phyloP scores from a whole-genome alignment of 2,113 vertebrate species.

The Buteo buteo region DNA sequence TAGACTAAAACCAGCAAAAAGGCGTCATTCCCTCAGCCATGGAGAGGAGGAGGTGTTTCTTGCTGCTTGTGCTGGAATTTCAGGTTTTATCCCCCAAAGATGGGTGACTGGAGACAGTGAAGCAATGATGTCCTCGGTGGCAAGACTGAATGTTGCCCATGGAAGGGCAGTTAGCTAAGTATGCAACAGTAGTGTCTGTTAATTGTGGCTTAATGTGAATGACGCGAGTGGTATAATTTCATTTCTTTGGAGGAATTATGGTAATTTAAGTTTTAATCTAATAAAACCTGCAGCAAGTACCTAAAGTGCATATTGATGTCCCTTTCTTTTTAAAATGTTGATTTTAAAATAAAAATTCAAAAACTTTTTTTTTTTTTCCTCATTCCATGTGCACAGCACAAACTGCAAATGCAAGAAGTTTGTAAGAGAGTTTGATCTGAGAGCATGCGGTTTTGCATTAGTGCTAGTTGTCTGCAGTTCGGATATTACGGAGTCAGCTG shows the following conservation, averaged over 20 bases:
- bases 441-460: background rate
- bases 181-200: background rate
- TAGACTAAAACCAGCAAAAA: background rate
- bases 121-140: background rate
- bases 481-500: background rate
- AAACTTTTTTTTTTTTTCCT: too few species aligned
- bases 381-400: background rate
- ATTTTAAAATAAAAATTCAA: background rate
- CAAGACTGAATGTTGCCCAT: background rate
- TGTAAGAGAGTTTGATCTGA: background rate
- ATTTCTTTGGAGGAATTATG: background rate
- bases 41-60: background rate
- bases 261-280: background rate
- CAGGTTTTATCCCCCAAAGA: background rate
- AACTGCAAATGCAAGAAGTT: background rate
- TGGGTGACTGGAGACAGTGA: background rate
- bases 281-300: background rate
- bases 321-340: background rate
- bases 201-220: background rate
- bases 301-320: background rate
- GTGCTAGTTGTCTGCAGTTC: background rate
- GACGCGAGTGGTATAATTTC: background rate
- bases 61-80: background rate
- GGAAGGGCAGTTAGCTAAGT: background rate
- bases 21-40: rapidly evolving